Evolutionary conservation across 2,888 invertebrate species (phyloP).

Genomic region (Pseudolycoriella hygida): DNA sequence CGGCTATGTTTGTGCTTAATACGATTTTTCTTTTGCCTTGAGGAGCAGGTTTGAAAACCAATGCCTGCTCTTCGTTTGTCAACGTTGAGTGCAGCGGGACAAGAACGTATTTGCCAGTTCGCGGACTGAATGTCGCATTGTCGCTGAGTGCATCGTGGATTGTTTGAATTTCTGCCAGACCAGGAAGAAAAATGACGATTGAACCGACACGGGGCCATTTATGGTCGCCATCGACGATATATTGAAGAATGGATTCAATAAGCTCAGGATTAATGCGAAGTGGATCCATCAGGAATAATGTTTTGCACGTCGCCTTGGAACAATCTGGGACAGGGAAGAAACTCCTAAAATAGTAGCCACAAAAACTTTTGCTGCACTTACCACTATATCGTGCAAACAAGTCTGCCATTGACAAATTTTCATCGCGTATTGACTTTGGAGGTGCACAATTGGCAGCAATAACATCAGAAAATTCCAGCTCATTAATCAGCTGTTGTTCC

Average conservation of each 20-base stretch:
- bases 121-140: slow-evolving; percentile 41
- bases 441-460: slow-evolving; percentile 35
- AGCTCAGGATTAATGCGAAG: slow-evolving; percentile 63
- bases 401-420: slow-evolving; percentile 49
- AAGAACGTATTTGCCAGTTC: slow-evolving; percentile 44
- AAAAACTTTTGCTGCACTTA: slow-evolving; percentile 18
- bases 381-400: slow-evolving; percentile 46
- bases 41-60: slow-evolving; percentile 51
- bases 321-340: too few species aligned
- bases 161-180: slow-evolving; percentile 58
- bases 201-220: slow-evolving; percentile 37
- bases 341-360: too few species aligned
- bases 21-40: slow-evolving; percentile 69
- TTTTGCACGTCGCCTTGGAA: slow-evolving; percentile 47
- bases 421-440: slow-evolving; percentile 47
- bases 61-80: slow-evolving; percentile 65
- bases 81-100: slow-evolving; percentile 77
- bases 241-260: slow-evolving; percentile 49
- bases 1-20: slow-evolving; percentile 82
- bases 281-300: slow-evolving; percentile 55
- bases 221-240: slow-evolving; percentile 52
- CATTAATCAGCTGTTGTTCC: slow-evolving; percentile 39
- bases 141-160: slow-evolving; percentile 49
- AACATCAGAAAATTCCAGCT: slow-evolving; percentile 44
- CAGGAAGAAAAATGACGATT: slow-evolving; percentile 64